Percentiles rank a stretch among this genome's conserved stretches.
Conservation (phyloP, 2,797 vertebrate genomes). For the Delichon dasypus region DNA sequence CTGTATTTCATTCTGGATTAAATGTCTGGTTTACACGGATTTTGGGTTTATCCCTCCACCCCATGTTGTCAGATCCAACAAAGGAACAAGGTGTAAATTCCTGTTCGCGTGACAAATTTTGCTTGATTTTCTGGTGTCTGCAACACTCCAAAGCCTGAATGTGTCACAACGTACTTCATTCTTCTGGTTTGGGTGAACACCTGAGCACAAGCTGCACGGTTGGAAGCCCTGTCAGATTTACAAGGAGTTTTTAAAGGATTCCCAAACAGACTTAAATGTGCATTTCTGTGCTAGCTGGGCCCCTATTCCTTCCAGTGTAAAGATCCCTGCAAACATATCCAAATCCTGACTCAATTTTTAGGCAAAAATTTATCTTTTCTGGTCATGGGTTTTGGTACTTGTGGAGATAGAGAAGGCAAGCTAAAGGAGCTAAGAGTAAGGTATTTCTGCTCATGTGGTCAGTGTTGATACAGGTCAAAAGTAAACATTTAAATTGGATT, state of each 20-base stretch:
- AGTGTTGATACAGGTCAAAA: not conserved
- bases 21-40: not conserved
- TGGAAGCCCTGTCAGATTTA: not conserved
- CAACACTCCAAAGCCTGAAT: not conserved
- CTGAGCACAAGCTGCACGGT: not conserved
- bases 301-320: not conserved
- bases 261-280: not conserved
- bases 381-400: not conserved
- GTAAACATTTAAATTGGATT: conserved; percentile 10
- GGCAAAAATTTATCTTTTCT: not conserved
- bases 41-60: not conserved
- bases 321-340: not conserved
- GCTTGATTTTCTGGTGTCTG: not conserved
- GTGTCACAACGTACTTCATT: not conserved
- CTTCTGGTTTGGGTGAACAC: not conserved
- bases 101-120: not conserved
- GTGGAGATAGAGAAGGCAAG: not conserved
- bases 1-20: not conserved
- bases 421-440: not conserved
- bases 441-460: not conserved
- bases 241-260: not conserved
- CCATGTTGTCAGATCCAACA: not conserved
- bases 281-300: not conserved
- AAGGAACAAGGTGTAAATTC: not conserved
- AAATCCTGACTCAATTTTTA: not conserved